Evolutionary conservation across 2,888 invertebrate genomes (phyloP).

Genomic region (Schizaphis graminum): DNA sequence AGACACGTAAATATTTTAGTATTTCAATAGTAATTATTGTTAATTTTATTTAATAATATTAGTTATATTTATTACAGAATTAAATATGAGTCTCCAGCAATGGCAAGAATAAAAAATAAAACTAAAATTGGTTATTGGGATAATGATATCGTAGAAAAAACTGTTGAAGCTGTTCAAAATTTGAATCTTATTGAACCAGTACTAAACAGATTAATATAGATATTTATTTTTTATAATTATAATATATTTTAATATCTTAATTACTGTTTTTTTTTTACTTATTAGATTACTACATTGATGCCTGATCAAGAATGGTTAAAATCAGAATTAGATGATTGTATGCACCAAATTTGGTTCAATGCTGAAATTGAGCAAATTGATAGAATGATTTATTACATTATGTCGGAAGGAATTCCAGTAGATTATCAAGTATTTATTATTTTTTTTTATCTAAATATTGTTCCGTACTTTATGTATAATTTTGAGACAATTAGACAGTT

Average conservation of each 20-base stretch:
- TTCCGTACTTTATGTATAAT: too few species aligned
- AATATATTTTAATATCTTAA: not conserved
- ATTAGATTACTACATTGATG: constrained; percentile 43
- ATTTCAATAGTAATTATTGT: not conserved
- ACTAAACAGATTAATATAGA: constrained; percentile 14
- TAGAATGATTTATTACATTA: constrained; percentile 65
- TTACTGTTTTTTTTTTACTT: not conserved
- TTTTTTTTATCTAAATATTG: too few species aligned
- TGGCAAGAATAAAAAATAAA: constrained; percentile 61
- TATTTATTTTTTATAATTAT: not conserved
- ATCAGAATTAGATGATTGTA: constrained; percentile 62
- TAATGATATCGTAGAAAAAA: constrained; percentile 58
- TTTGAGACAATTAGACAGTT: too few species aligned
- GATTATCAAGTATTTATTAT: constrained; percentile 74
- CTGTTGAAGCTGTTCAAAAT: constrained; percentile 50
- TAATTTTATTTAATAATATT: not conserved
- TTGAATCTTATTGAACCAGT: constrained; percentile 53
- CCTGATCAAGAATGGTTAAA: constrained; percentile 64
- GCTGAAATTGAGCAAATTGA: constrained; percentile 63
- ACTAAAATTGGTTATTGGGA: constrained; percentile 64
- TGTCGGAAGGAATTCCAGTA: constrained; percentile 79
- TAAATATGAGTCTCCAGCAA: constrained; percentile 56
- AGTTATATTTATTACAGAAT: constrained; percentile 19
- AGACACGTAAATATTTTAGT: constrained; percentile 68
- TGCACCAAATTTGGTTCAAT: constrained; percentile 63